Base-by-base conservation (phyloP, 2,113 vertebrate species). In the Bambusicola thoracicus region DNA sequence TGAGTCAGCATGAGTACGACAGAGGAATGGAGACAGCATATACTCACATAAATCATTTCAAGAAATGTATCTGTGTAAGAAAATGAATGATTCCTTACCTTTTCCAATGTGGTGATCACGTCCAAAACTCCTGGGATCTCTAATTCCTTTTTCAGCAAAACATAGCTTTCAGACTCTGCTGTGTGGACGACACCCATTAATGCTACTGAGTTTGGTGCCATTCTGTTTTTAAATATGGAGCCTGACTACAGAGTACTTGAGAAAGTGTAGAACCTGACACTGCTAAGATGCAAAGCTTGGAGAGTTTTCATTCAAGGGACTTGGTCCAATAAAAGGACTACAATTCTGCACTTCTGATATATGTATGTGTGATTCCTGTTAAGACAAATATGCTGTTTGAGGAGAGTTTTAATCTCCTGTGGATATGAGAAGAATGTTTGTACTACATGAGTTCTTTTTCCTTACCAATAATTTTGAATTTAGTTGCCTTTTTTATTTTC, bases 61-160 rank as follows among this genome's bases (percentile, higher is more conserved):
- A 69, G 18, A 81, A 62, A 15, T n/a, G 1, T 8, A 32, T 27
- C 36, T 14, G 5, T 79, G 9, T 8, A 51, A 51, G 29, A 29
- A 13, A 6, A 56, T 56, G 70, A 84, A 72, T 15, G 0, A 49
- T 59, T 10, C 16, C 9, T 3, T 2, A 7, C 1, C 2, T 8
- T 2, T 56, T 32, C 74, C 56, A 62, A 19, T 48, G 36, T 9
- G 22, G 6, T 34, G 13, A 63, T 63, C 41, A 8, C 20, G 43
- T 68, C 30, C 87, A 43, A 70, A 89, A 38, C 10, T 67, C 11
- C 32, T 36, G 21, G 22, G 12, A 41, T 59, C 24, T 53, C 59
- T 69, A 20, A 48, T 7, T 48, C 61, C 27, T 27, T 61, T 51
- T 24, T 29, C 34, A 51, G 25, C 17, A 5, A 87, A 81, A 63